These are phyloP conservation scores for Lordiphosa stackelbergi DNA, from an alignment of 1,140 invertebrate species.

Conservation along the genomic window DNA sequence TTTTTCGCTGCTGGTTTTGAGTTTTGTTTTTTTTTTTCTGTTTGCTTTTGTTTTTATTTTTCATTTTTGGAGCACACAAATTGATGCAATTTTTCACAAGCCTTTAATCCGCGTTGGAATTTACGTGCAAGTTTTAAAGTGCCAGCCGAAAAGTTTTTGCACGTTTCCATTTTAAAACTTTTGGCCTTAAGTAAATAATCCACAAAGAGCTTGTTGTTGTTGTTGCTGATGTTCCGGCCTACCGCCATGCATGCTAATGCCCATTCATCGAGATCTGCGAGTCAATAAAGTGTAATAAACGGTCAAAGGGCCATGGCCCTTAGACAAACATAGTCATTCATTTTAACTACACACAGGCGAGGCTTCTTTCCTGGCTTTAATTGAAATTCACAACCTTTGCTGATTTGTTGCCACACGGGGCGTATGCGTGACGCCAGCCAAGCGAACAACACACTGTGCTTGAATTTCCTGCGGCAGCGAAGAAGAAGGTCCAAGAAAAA, in stretches of 20 bases:
- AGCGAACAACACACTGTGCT: conserved; percentile 25
- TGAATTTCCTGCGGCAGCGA: conserved; percentile 28
- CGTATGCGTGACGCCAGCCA: conserved; percentile 64
- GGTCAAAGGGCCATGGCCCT: conserved; percentile 10
- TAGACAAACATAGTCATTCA: conserved; percentile 61
- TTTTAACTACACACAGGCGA: conserved; percentile 33
- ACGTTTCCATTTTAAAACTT: conserved; percentile 66
- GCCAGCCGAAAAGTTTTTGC: conserved; percentile 31
- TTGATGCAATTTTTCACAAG: conserved; percentile 46
- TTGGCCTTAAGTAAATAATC: conserved; percentile 63
- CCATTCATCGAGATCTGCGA: neutral
- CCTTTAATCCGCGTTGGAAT: conserved; percentile 55
- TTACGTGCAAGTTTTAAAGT: conserved; percentile 56
- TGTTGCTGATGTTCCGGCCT: conserved; percentile 1
- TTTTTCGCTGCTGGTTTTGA: conserved; percentile 12
- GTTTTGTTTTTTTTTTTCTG: neutral
- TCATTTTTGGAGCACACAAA: conserved; percentile 25
- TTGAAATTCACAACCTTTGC: conserved; percentile 64
- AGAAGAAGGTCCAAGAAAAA: conserved; percentile 33
- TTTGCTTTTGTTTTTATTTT: no score
- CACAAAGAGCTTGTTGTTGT: conserved; percentile 6
- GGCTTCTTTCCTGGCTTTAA: conserved; percentile 39
- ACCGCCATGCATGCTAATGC: conserved; percentile 10
- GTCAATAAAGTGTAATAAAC: conserved; percentile 19
- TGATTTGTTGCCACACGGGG: conserved; percentile 58